Evolutionary conservation across 92 coral and sea anemone species (phyloP).

Genomic region (Epizoanthus scotinus): DNA sequence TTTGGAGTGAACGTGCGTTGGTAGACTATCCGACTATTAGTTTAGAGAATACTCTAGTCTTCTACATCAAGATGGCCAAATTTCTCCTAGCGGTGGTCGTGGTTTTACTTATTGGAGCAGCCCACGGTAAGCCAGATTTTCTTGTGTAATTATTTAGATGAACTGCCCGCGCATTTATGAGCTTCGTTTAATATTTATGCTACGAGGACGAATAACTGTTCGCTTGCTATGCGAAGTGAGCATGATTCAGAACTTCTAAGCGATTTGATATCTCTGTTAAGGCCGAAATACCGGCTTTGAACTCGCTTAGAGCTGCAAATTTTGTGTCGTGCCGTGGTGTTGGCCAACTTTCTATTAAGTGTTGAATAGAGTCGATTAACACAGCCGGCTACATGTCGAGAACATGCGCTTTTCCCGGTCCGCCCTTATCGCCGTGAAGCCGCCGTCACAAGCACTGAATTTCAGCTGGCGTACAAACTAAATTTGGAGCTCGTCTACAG

Average conservation of each 20-base stretch:
- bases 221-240: too few species aligned
- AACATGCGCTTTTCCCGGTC: neutral
- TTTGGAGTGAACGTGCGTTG: neutral
- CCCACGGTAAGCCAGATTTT: conserved; percentile 23
- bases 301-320: neutral
- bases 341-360: neutral
- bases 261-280: too few species aligned
- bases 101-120: conserved; percentile 1
- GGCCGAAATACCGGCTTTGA: neutral
- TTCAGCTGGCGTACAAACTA: neutral
- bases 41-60: neutral
- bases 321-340: neutral
- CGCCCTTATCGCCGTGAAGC: neutral
- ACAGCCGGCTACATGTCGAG: neutral
- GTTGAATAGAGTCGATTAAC: neutral
- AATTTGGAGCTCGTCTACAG: neutral
- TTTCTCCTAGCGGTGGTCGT: neutral
- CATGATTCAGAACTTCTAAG: too few species aligned
- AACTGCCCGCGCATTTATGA: neutral
- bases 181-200: neutral
- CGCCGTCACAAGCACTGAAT: neutral
- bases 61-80: conserved; percentile 4
- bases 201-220: neutral
- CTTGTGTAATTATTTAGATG: neutral
- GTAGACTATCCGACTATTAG: neutral